These are phyloP conservation scores for Lamprologus sp. DNA, from an alignment of 2,113 vertebrate species.

Conservation along the genomic window DNA sequence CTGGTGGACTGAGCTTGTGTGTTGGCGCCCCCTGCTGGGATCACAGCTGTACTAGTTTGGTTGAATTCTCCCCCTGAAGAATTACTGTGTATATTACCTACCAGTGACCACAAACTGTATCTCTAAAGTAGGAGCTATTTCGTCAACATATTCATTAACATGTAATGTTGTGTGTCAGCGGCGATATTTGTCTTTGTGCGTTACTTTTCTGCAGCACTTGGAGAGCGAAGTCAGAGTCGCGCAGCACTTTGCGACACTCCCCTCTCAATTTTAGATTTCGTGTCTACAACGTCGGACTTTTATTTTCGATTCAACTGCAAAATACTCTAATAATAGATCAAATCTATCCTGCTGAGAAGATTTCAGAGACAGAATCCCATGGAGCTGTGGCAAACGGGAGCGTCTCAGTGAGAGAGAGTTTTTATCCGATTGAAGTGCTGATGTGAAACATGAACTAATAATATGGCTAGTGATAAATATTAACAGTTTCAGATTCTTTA, in stretches of 20 bases:
- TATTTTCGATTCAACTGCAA: not conserved
- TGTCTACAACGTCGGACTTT: not conserved
- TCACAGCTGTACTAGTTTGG: not conserved
- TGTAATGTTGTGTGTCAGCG: not conserved
- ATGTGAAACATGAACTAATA: not conserved
- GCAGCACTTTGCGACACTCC: not conserved
- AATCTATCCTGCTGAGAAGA: not conserved
- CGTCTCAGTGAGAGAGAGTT: not conserved
- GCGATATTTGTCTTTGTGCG: not conserved
- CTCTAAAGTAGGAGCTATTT: not conserved
- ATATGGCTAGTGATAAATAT: not conserved
- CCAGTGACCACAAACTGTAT: not conserved
- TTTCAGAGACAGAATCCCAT: not conserved
- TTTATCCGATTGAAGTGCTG: not conserved
- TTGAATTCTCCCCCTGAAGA: not conserved
- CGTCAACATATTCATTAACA: not conserved
- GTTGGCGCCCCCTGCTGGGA: conserved; percentile 47
- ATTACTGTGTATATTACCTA: not conserved
- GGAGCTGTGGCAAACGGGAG: not conserved
- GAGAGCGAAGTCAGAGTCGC: not conserved
- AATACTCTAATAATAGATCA: not conserved
- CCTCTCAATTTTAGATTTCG: not conserved
- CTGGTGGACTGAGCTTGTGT: not conserved
- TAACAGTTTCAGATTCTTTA: not conserved
- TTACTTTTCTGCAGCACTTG: not conserved